phyloP scores from a whole-genome alignment of 2,113 vertebrate species.

The Nicator chloris region DNA sequence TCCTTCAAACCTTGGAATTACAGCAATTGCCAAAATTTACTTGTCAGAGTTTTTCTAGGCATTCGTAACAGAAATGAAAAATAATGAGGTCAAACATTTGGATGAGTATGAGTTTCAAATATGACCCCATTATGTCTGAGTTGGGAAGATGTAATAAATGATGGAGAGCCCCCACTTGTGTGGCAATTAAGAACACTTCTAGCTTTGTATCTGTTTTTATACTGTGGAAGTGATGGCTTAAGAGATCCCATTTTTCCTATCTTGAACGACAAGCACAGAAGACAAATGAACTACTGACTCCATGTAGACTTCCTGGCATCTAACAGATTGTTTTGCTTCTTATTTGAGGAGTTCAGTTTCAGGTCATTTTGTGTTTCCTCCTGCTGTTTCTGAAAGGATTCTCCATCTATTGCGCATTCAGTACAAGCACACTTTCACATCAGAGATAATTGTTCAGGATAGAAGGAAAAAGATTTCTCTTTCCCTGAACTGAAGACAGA shows the following conservation, averaged over 20 bases:
- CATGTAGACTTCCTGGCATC: background rate
- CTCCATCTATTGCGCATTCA: background rate
- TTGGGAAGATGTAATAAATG: background rate
- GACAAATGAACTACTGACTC: background rate
- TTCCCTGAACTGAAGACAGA: background rate
- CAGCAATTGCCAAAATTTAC: background rate
- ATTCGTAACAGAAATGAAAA: background rate
- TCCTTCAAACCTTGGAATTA: background rate
- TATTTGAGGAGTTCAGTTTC: constrained; percentile 25
- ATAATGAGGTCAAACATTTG: background rate
- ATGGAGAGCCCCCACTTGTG: background rate
- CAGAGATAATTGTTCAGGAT: background rate
- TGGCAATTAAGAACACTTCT: background rate
- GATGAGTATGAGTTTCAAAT: background rate
- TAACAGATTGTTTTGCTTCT: constrained; percentile 30
- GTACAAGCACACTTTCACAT: background rate
- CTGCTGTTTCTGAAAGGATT: constrained; percentile 32
- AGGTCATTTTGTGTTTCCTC: constrained; percentile 11
- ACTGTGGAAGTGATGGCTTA: background rate
- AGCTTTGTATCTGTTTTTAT: background rate
- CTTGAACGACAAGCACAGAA: background rate
- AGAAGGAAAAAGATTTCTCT: background rate
- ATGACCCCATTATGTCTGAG: background rate
- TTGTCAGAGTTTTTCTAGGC: background rate
- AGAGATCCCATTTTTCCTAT: background rate